These are phyloP conservation scores for Epirrhoe alternata DNA, from an alignment of 2,888 invertebrate species.

Conservation along the genomic window DNA sequence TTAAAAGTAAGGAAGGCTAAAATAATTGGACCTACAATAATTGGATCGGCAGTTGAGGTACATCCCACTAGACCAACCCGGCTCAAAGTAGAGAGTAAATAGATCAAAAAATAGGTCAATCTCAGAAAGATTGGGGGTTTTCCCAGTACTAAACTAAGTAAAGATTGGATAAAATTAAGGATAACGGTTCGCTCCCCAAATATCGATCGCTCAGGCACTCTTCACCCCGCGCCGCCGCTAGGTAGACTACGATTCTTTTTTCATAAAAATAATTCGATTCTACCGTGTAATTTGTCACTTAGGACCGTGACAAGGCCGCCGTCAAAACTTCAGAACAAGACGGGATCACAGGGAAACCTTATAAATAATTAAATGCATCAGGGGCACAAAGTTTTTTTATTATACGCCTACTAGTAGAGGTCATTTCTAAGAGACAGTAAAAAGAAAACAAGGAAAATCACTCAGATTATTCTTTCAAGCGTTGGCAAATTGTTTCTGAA, in stretches of 20 bases:
- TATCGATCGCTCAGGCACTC: slow-evolving; percentile 16
- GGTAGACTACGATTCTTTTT: slow-evolving; percentile 39
- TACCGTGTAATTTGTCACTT: slow-evolving; percentile 77
- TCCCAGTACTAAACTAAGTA: not conserved
- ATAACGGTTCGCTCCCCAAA: slow-evolving; percentile 5
- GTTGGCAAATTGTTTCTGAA: slow-evolving; percentile 22
- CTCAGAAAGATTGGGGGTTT: too few species aligned
- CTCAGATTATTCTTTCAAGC: slow-evolving; percentile 47
- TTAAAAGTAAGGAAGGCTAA: too few species aligned
- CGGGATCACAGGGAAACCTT: slow-evolving; percentile 73
- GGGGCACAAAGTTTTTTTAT: slow-evolving; percentile 66
- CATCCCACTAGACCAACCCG: not conserved
- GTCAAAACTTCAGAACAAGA: slow-evolving; percentile 61
- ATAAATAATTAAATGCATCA: slow-evolving; percentile 81
- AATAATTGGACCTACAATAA: too few species aligned
- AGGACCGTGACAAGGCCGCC: slow-evolving; percentile 69
- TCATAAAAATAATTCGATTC: slow-evolving; percentile 52
- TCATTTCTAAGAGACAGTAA: slow-evolving; percentile 63
- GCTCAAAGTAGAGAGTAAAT: not conserved
- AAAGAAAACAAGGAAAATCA: slow-evolving; percentile 64
- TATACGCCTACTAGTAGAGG: slow-evolving; percentile 57
- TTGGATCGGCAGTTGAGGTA: too few species aligned
- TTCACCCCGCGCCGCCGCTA: slow-evolving; percentile 11
- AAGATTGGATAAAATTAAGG: slow-evolving; percentile 1
- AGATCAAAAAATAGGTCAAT: not conserved